A percentile compares a stretch with the other conserved stretches of the same genome.
These are phyloP conservation scores for Ectemnius lituratus DNA, from an alignment of 2,888 invertebrate genomes.

Conservation along the genomic window DNA sequence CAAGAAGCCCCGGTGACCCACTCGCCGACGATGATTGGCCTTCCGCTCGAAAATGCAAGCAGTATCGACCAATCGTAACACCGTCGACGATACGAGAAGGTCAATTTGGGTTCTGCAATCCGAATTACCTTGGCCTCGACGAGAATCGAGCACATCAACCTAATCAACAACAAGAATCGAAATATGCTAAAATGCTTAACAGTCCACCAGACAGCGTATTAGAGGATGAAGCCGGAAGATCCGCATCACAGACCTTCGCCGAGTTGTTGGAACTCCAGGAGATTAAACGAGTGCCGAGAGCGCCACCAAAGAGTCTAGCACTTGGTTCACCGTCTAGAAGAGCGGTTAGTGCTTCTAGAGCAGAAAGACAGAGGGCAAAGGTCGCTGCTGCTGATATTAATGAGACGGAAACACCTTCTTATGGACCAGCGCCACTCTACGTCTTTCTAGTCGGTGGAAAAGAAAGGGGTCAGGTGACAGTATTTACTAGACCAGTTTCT, in stretches of 20 bases:
- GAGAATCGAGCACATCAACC: slow-evolving; percentile 73
- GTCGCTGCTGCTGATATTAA: slow-evolving; percentile 70
- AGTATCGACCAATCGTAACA: slow-evolving; percentile 59
- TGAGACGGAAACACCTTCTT: slow-evolving; percentile 70
- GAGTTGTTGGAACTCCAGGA: slow-evolving; percentile 74
- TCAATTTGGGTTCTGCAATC: slow-evolving; percentile 86
- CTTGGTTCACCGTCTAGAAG: slow-evolving; percentile 78
- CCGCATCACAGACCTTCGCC: slow-evolving; percentile 72
- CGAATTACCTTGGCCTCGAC: slow-evolving; percentile 86
- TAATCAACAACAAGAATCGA: slow-evolving; percentile 65
- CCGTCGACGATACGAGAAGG: slow-evolving; percentile 75
- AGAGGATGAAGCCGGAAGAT: slow-evolving; percentile 78
- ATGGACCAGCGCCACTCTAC: slow-evolving; percentile 80
- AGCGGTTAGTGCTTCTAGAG: slow-evolving; percentile 81
- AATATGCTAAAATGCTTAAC: slow-evolving; percentile 79
- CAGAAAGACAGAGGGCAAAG: slow-evolving; percentile 77
- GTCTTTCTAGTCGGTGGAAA: slow-evolving; percentile 88
- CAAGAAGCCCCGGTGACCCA: slow-evolving; percentile 76
- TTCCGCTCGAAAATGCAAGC: slow-evolving; percentile 59
- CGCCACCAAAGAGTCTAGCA: slow-evolving; percentile 79
- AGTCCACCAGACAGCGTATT: slow-evolving; percentile 84
- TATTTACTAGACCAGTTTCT: slow-evolving; percentile 87
- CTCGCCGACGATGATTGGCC: slow-evolving; percentile 75
- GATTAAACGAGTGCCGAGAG: slow-evolving; percentile 70
- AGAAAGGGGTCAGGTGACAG: slow-evolving; percentile 87